Evolutionary conservation across 2,797 vertebrate species (phyloP).

Genomic region (Novumbra hubbsi): DNA sequence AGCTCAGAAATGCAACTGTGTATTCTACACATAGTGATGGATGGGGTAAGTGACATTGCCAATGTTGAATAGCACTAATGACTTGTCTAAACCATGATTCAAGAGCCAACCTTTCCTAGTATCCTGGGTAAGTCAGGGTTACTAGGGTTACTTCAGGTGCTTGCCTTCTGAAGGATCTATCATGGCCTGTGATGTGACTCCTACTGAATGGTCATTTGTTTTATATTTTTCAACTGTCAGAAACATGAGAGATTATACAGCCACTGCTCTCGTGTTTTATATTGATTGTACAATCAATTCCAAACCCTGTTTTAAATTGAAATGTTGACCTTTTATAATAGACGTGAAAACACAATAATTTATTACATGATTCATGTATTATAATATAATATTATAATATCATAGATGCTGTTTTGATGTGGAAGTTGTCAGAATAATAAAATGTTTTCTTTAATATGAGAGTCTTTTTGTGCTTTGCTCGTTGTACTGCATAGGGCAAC

Average conservation of each 20-base stretch:
- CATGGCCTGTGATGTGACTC: neutral
- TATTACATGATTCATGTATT: neutral
- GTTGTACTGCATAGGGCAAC: no score
- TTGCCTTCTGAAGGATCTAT: neutral
- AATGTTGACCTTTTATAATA: neutral
- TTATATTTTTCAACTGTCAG: neutral
- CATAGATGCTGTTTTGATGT: neutral
- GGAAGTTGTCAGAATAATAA: neutral
- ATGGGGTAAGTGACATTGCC: neutral
- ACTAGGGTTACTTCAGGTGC: constrained; percentile 7
- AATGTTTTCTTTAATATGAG: neutral
- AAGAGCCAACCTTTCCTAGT: constrained; percentile 8
- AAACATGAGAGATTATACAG: constrained; percentile 2
- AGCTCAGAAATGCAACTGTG: neutral
- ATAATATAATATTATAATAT: neutral
- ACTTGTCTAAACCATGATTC: neutral
- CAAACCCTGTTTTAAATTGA: neutral
- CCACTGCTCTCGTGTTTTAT: neutral
- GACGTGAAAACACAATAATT: neutral
- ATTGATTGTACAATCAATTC: neutral
- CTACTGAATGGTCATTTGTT: neutral
- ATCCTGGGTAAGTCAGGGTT: constrained; percentile 7
- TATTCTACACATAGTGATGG: constrained; percentile 8
- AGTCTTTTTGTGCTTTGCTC: neutral
- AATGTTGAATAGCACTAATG: no score